Conservation (phyloP, 2,113 vertebrate species). For the Capreolus pygargus region DNA sequence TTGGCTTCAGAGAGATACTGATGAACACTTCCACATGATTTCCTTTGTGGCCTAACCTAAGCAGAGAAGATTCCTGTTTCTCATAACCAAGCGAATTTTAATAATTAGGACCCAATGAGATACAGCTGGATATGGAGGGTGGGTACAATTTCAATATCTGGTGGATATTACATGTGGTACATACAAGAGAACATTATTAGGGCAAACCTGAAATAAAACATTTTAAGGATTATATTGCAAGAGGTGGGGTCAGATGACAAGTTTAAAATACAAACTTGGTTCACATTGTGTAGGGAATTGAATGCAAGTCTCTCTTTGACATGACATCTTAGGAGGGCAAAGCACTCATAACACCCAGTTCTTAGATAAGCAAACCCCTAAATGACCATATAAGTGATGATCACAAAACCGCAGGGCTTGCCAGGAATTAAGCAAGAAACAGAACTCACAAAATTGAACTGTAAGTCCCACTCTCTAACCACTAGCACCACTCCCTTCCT, state of each 20-base stretch:
- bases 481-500: constrained; percentile 62
- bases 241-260: neutral
- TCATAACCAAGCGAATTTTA: neutral
- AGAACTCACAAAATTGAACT: constrained; percentile 45
- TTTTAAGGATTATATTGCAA: neutral
- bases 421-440: constrained; percentile 56
- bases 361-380: neutral
- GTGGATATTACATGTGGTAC: neutral
- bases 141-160: neutral
- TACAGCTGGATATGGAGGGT: neutral
- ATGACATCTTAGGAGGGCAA: neutral
- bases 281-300: neutral
- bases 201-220: neutral
- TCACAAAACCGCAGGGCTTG: constrained; percentile 20
- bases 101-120: neutral
- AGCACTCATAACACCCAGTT: neutral
- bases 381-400: constrained; percentile 3
- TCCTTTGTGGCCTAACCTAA: neutral
- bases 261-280: neutral
- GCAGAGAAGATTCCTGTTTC: neutral
- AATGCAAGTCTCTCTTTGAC: neutral
- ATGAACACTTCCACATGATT: neutral
- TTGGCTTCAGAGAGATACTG: neutral
- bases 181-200: neutral
- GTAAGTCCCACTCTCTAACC: constrained; percentile 46